Evolutionary conservation across 2,797 vertebrate genomes (phyloP), one percentile per base, ranked within the genome.

Genomic region (Echeneis naucrates): DNA sequence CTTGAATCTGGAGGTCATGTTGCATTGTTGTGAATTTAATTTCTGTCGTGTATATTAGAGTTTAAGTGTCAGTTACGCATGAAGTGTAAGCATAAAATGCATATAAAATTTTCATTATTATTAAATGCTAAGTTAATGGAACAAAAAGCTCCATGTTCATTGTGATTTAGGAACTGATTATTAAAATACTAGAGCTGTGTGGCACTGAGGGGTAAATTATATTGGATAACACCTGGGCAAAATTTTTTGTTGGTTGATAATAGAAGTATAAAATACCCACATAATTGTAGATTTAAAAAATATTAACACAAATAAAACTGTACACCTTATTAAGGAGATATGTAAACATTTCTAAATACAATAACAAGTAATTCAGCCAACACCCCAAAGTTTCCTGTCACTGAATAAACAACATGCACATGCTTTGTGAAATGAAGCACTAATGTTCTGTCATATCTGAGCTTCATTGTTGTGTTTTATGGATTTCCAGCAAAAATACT

Each of bases 1-100:
- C n/a, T 57, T 3, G 17, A 26, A 71, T 32, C 45, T 33, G 17
- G 21, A 62, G 72, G 69, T 66, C 72, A 59, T 10, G 14, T 21
- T 70, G 17, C 19, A 44, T 62, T 32, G 26, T 12, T 50, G 24
- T 0, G 1, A 53, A 66, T 24, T 24, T 9, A 2, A 0, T 40
- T 27, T 21, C 16, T 27, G 53, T 47, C 8, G 42, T 33, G 3
- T 1, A 7, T 27, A 35, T 40, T 26, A 21, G 11, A 55, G 24
- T 64, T 37, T 17, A 60, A 33, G 3, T 24, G 26, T 11, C 11
- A 19, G 14, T 51, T 38, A 16, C 35, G 5, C 4, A 59, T 24
- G 5, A 24, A 14, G 9, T 19, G 2, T 19, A 12, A 58, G 55
- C 21, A 63, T 30, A 21, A 47, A 26, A 24, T n/a, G 1, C 19